Percentiles rank a stretch among this genome's conserved stretches.
phyloP scores from a whole-genome alignment of 2,797 vertebrate genomes.

The Erpetoichthys calabaricus region DNA sequence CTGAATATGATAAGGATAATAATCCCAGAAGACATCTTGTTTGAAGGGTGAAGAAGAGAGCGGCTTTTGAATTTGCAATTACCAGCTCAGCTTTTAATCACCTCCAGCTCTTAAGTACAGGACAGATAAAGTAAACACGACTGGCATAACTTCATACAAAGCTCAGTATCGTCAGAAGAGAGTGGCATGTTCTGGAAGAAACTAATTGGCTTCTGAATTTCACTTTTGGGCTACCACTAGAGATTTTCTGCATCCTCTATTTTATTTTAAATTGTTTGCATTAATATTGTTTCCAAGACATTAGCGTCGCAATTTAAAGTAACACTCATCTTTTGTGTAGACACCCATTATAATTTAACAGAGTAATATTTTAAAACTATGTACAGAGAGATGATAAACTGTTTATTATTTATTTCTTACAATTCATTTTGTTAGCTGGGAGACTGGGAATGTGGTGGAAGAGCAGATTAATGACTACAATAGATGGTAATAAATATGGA shows the following conservation, averaged over 20 bases:
- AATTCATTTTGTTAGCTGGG: too few species aligned
- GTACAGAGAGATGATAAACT: too few species aligned
- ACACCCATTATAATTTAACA: too few species aligned
- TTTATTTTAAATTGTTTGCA: too few species aligned
- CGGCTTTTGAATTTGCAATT: neutral
- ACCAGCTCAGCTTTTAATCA: neutral
- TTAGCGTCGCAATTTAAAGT: too few species aligned
- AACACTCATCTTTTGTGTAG: too few species aligned
- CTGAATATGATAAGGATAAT: neutral
- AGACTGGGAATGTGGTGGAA: too few species aligned
- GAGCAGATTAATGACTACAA: too few species aligned
- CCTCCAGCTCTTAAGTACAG: neutral
- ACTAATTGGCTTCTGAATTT: neutral
- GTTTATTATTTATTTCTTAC: too few species aligned
- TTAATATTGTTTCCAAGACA: too few species aligned
- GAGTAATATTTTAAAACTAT: too few species aligned
- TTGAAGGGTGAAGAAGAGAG: neutral
- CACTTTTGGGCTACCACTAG: neutral
- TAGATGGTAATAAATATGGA: too few species aligned
- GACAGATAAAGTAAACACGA: neutral
- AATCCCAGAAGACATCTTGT: neutral
- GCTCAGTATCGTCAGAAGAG: neutral
- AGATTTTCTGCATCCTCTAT: neutral
- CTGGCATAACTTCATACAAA: neutral
- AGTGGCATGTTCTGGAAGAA: neutral